Percentiles rank a stretch among this genome's conserved stretches.
Evolutionary conservation across 2,113 vertebrate species (phyloP).

Genomic region (Gymnogyps californianus): DNA sequence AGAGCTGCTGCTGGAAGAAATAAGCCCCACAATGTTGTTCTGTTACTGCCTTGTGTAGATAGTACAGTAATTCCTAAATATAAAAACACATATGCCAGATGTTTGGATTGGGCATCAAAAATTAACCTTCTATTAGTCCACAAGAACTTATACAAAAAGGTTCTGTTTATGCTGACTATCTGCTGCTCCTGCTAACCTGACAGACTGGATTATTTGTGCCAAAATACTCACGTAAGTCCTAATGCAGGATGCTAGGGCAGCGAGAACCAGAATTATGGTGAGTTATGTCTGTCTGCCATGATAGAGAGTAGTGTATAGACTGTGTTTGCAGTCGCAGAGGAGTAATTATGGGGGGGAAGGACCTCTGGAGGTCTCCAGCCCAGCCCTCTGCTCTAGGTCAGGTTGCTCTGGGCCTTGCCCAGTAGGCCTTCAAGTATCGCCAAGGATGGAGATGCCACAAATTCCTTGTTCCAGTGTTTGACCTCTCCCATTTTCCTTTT

Average conservation of each 20-base stretch:
- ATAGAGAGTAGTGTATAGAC: accelerated
- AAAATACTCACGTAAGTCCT: accelerated
- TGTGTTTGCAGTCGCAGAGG: not conserved
- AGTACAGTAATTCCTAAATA: not conserved
- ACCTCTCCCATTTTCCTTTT: not conserved
- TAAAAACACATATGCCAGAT: not conserved
- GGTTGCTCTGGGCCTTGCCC: not conserved
- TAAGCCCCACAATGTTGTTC: not conserved
- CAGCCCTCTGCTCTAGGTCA: not conserved
- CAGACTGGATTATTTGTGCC: not conserved
- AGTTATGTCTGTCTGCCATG: not conserved
- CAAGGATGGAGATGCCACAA: not conserved
- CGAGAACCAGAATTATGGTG: not conserved
- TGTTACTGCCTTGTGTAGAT: not conserved
- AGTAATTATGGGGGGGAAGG: not conserved
- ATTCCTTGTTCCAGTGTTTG: not conserved
- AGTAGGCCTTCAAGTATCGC: not conserved
- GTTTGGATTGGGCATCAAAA: not conserved
- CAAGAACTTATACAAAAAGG: not conserved
- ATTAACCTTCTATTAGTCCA: not conserved
- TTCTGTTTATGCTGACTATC: not conserved
- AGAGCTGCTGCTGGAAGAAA: not conserved
- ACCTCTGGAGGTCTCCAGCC: not conserved
- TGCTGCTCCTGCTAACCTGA: not conserved
- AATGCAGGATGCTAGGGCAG: not conserved